phyloP scores from a whole-genome alignment of 2,113 vertebrate genomes.

The Hiodon tergisus region DNA sequence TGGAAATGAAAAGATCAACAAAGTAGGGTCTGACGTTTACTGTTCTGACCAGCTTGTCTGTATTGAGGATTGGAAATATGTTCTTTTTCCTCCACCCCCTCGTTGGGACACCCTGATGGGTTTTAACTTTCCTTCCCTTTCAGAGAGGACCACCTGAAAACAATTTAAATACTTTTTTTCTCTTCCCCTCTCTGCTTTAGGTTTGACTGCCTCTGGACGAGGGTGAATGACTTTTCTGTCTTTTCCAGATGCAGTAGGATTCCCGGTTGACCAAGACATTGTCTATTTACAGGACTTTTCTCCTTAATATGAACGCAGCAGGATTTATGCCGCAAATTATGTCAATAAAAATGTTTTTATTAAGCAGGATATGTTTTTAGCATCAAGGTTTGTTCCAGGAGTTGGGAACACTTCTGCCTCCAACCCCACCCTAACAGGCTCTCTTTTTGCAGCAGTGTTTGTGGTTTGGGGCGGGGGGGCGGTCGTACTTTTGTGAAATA shows the following conservation, averaged over 20 bases:
- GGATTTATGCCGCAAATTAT: not conserved
- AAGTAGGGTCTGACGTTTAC: not conserved
- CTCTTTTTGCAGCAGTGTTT: not conserved
- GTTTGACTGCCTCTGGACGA: too few species aligned
- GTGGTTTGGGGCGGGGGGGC: not conserved
- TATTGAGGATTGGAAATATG: not conserved
- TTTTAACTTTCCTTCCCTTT: not conserved
- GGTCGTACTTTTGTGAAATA: constrained; percentile 42
- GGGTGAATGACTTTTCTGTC: not conserved
- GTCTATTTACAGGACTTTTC: not conserved
- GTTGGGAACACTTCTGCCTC: too few species aligned
- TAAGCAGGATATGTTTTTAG: not conserved
- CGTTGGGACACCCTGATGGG: not conserved
- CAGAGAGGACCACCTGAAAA: not conserved
- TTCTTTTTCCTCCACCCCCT: not conserved
- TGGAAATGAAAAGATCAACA: not conserved
- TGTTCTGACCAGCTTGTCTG: not conserved
- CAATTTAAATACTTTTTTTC: constrained; percentile 1
- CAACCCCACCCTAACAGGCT: not conserved
- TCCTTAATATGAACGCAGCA: not conserved
- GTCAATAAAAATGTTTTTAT: not conserved
- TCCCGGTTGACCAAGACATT: not conserved
- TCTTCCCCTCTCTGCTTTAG: not conserved
- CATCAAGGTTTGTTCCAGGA: too few species aligned
- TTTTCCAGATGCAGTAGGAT: not conserved